Percentiles rank a stretch among this genome's conserved stretches.
These are phyloP conservation scores for Brevimyrus niger DNA, from an alignment of 2,113 vertebrate genomes.

Conservation along the genomic window DNA sequence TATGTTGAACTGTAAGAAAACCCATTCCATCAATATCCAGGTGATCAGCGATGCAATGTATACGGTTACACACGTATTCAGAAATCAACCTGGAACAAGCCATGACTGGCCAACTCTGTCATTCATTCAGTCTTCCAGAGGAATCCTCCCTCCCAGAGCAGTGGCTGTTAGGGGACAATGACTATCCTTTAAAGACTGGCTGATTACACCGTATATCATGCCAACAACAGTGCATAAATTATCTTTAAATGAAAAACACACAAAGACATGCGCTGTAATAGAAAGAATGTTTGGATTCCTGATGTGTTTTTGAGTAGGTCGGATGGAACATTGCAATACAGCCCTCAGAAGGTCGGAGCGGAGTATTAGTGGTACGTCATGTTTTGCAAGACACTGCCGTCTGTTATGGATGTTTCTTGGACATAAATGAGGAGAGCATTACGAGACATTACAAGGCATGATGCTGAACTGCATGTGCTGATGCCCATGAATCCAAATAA, in stretches of 20 bases:
- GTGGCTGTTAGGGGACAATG: background rate
- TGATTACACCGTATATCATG: background rate
- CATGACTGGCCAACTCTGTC: constrained; percentile 7
- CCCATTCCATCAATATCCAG: background rate
- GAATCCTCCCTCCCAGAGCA: background rate
- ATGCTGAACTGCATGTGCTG: constrained; percentile 6
- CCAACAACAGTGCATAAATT: background rate
- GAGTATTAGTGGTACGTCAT: background rate
- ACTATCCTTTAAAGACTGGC: background rate
- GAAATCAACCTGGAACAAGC: constrained; percentile 1
- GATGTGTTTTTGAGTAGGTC: background rate
- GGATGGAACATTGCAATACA: background rate
- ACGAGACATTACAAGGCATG: background rate
- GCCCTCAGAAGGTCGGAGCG: background rate
- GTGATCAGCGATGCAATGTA: background rate
- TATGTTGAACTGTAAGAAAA: background rate
- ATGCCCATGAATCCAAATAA: background rate
- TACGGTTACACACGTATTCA: background rate
- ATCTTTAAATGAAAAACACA: background rate
- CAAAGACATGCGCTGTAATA: background rate
- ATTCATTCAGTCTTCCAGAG: background rate
- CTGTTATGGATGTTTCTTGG: background rate
- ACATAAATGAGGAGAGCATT: constrained; percentile 6
- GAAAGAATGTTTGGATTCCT: background rate
- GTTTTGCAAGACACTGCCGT: background rate